Base-by-base conservation (phyloP, 2,888 invertebrate genomes). In the Bombylius discolor region DNA sequence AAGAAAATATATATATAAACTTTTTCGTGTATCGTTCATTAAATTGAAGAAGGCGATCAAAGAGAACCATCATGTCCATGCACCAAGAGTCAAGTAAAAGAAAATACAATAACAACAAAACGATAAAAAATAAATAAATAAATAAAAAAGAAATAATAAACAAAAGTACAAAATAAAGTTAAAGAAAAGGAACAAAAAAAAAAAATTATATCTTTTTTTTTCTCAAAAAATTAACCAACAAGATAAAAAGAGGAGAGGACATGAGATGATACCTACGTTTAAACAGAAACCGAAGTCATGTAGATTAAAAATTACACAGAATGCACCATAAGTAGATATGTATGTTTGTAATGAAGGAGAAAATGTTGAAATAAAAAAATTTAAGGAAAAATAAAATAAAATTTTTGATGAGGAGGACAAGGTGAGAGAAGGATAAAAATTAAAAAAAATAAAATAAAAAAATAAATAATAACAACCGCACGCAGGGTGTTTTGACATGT, bases 401-500 rank as follows among this genome's bases (percentile, higher is more conserved):
- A 33, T 44, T 54, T 54, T 49, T 52, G 36, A 39, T 39, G 51
- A 59, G 54, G 54, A 51, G 55, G 47, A 51, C 42, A 53, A 52
- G 49, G 49, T 51, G 39, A 56, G 14, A 53, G 52, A 51, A 36
- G 57, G 47, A 48, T 50, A 55, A 54, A 56, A 54, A 49, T 42
- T 45, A 53, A 50, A 36, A 45, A 42, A 44, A 50, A 36, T 53
- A 56, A 45, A 53, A 54, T 52, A 56, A 47, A 34, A 51, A 54
- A 49, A 58, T 55, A 55, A 55, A 62, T 60, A 59, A 60, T 60
- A 61, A 65, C 66, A 68, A 67, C 66, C 68, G 67, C 69, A 70
- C 67, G 69, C 64, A 63, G 63, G 63, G 62, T 65, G 72, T 73
- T 73, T 72, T 73, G 73, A 73, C 72, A 73, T 73, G 72, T 73